Conservation (phyloP, 2,113 vertebrate genomes). For the Otocyon megalotis region DNA sequence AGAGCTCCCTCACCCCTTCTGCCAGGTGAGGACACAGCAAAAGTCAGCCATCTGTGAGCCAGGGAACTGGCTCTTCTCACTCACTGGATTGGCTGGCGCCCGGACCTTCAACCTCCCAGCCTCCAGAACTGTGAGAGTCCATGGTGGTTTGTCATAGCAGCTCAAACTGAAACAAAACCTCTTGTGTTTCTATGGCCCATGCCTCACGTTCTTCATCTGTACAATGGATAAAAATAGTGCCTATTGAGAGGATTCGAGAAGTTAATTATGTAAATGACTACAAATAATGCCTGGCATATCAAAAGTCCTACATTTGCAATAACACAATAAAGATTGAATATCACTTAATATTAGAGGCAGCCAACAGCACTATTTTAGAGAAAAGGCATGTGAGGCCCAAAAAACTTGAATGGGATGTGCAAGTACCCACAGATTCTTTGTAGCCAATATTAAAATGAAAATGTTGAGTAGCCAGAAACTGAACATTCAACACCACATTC, state of each 20-base stretch:
- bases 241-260: neutral
- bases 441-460: neutral
- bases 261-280: neutral
- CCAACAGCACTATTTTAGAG: neutral
- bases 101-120: neutral
- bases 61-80: neutral
- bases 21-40: neutral
- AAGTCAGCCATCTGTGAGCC: neutral
- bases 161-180: neutral
- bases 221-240: neutral
- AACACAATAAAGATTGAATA: neutral
- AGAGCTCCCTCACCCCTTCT: neutral
- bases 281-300: neutral
- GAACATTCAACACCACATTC: neutral
- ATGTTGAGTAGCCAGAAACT: neutral
- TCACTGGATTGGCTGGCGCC: neutral
- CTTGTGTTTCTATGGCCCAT: accelerated
- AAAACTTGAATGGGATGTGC: neutral
- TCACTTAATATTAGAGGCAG: neutral
- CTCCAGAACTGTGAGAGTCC: neutral
- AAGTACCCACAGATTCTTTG: neutral
- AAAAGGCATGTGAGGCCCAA: neutral
- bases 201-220: neutral
- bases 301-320: neutral
- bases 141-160: neutral